Conservation (phyloP, 2,113 vertebrate genomes). For the Serilophus lunatus region DNA sequence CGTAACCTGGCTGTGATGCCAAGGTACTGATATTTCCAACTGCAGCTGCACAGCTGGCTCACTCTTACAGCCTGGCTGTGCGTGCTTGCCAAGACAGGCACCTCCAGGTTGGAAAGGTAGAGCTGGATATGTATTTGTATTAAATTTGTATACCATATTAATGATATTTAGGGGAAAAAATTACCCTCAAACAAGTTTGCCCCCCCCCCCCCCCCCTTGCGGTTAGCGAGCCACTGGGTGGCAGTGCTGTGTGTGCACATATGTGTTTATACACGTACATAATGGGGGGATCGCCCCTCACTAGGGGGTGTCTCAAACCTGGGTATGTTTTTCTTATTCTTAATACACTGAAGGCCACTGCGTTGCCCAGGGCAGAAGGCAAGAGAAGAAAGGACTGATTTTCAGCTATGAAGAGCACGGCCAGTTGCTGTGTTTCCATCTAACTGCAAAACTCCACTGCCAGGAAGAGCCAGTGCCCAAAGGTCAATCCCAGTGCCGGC, state of each 20-base stretch:
- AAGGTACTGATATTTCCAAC: background rate
- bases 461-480: background rate
- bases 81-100: background rate
- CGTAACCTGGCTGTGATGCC: background rate
- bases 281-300: fast-evolving
- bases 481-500: background rate
- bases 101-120: background rate
- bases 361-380: background rate
- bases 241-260: constrained; percentile 16
- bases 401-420: background rate
- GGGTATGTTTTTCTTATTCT: background rate
- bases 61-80: background rate
- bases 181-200: background rate
- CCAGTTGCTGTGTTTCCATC: background rate
- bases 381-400: background rate
- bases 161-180: background rate
- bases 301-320: no score
- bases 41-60: background rate
- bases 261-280: fast-evolving
- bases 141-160: background rate
- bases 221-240: constrained; percentile 48
- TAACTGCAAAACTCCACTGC: fast-evolving
- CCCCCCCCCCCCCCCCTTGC: background rate
- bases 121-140: background rate
- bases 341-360: background rate